A percentile compares a stretch with the other conserved stretches of the same genome.
These are phyloP conservation scores for Chaunax sp. DNA, from an alignment of 2,797 vertebrate genomes.

Conservation along the genomic window DNA sequence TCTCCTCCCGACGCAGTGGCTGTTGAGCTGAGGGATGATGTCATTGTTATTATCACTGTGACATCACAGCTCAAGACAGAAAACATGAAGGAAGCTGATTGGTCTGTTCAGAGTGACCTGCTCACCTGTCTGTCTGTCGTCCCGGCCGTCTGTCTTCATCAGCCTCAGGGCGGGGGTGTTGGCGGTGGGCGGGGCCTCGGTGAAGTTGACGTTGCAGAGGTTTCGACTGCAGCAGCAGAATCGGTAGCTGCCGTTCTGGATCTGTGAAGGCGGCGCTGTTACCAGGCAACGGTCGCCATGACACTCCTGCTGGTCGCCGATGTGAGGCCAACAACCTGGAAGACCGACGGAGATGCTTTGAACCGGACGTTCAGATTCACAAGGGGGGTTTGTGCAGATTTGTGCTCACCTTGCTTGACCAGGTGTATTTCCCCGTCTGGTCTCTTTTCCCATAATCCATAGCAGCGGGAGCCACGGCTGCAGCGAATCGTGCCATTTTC, in stretches of 20 bases:
- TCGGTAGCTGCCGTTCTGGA: constrained; percentile 91
- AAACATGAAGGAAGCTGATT: neutral
- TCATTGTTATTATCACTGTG: neutral
- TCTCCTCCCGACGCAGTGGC: constrained; percentile 87
- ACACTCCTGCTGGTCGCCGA: constrained; percentile 91
- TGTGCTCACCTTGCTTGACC: constrained; percentile 89
- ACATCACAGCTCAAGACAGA: no score
- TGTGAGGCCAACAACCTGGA: constrained; percentile 93
- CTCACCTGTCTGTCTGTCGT: constrained; percentile 40
- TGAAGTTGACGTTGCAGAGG: constrained; percentile 93
- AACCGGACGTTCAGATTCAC: no score
- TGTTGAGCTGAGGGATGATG: constrained; percentile 81
- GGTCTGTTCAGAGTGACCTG: neutral
- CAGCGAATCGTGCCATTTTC: constrained; percentile 93
- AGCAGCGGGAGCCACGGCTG: constrained; percentile 89
- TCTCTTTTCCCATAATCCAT: constrained; percentile 94
- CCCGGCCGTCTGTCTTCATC: constrained; percentile 73
- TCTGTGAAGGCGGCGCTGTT: constrained; percentile 86
- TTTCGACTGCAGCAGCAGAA: constrained; percentile 95
- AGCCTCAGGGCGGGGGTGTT: constrained; percentile 83
- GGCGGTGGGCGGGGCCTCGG: constrained; percentile 62
- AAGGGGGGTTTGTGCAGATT: constrained; percentile 8
- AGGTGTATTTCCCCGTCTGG: constrained; percentile 89
- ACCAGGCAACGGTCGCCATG: constrained; percentile 91
- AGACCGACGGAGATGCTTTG: neutral